Conservation (phyloP, 2,797 vertebrate genomes). For the Danio tinwini region DNA sequence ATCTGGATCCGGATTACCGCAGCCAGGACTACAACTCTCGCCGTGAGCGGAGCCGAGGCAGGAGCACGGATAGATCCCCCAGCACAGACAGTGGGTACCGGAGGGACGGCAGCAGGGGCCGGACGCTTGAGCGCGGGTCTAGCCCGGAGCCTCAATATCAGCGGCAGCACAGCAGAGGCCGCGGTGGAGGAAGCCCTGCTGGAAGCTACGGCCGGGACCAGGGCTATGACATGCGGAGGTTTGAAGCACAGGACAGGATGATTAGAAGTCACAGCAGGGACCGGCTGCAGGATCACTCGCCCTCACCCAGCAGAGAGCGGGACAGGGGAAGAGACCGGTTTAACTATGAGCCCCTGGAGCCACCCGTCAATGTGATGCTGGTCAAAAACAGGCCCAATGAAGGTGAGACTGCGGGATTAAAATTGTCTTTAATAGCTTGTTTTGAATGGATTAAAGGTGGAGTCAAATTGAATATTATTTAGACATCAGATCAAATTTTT, state of each 20-base stretch:
- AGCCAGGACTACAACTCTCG: slow-evolving; percentile 69
- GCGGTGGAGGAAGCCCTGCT: slow-evolving; percentile 67
- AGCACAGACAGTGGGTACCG: slow-evolving; percentile 77
- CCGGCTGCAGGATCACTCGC: slow-evolving; percentile 78
- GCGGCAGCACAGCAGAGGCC: slow-evolving; percentile 72
- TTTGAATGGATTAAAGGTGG: neutral
- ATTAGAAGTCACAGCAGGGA: slow-evolving; percentile 79
- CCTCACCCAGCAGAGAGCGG: slow-evolving; percentile 72
- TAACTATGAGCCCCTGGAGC: slow-evolving; percentile 71
- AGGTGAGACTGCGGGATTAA: slow-evolving; percentile 72
- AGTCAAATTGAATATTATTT: no score
- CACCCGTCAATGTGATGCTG: slow-evolving; percentile 86
- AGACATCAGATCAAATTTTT: no score
- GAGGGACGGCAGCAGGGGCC: slow-evolving; percentile 78
- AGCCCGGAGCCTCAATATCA: slow-evolving; percentile 73
- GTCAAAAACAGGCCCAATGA: slow-evolving; percentile 88
- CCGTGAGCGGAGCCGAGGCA: slow-evolving; percentile 72
- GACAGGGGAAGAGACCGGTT: slow-evolving; percentile 56
- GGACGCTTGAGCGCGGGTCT: slow-evolving; percentile 73
- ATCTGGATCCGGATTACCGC: slow-evolving; percentile 74
- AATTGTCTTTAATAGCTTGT: neutral
- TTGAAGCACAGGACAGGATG: slow-evolving; percentile 61
- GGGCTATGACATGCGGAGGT: slow-evolving; percentile 74
- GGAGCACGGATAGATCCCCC: slow-evolving; percentile 76
- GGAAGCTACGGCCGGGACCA: slow-evolving; percentile 68